phyloP scores from a whole-genome alignment of 2,888 invertebrate genomes.

The Brachyopa scutellaris region DNA sequence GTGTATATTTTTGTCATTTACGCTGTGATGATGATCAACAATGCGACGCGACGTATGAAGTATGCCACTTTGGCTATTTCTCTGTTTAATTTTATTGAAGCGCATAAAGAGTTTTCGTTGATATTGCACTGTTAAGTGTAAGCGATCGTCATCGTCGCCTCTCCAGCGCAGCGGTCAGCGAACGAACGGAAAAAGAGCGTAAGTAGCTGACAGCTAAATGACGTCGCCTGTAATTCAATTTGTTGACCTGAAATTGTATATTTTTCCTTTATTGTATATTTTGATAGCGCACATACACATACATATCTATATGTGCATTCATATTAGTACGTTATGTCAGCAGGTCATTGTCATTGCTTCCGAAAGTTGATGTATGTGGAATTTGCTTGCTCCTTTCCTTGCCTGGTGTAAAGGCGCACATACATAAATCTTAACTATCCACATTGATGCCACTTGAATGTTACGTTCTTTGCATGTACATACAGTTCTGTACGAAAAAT shows the following conservation, averaged over 20 bases:
- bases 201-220: conserved; percentile 35
- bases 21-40: conserved; percentile 25
- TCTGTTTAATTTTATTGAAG: conserved; percentile 35
- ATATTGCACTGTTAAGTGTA: background rate
- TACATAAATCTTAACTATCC: conserved; percentile 12
- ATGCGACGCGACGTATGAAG: conserved; percentile 16
- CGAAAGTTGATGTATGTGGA: too few species aligned
- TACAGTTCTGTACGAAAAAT: too few species aligned
- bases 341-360: background rate
- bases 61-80: conserved; percentile 28
- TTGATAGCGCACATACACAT: too few species aligned
- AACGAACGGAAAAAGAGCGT: conserved; percentile 38
- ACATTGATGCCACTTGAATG: too few species aligned
- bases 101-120: conserved; percentile 19
- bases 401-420: too few species aligned
- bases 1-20: conserved; percentile 59
- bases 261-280: conserved; percentile 15
- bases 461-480: too few species aligned
- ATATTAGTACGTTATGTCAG: conserved; percentile 24
- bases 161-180: conserved; percentile 56
- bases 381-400: too few species aligned
- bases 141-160: background rate
- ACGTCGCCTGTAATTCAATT: conserved; percentile 36
- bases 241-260: conserved; percentile 49
- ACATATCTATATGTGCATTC: too few species aligned